Percentiles rank a stretch among this genome's conserved stretches.
phyloP scores from a whole-genome alignment of 2,797 vertebrate species.

The Hapalemur alaotrensis region DNA sequence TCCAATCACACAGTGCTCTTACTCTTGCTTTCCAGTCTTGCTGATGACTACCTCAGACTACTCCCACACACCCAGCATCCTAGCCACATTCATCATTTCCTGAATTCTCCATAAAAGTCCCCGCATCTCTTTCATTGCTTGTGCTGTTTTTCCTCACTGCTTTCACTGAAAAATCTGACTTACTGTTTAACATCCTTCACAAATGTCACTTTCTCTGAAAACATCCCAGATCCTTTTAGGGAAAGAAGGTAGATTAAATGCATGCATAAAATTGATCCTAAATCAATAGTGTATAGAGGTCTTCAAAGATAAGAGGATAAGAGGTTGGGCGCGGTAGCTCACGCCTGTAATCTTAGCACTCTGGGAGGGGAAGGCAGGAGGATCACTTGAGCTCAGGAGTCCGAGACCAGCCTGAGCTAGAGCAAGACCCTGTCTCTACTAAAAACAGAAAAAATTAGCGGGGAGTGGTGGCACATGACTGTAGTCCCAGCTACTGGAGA shows the following conservation, averaged over 20 bases:
- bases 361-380: no score
- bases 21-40: background rate
- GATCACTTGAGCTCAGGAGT: no score
- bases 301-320: no score
- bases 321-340: no score
- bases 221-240: background rate
- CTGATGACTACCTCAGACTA: background rate
- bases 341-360: no score
- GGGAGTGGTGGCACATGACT: no score
- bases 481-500: no score
- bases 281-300: background rate
- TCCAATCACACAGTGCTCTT: background rate
- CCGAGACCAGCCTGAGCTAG: no score
- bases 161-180: background rate
- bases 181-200: background rate
- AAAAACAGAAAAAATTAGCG: no score
- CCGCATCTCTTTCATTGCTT: background rate
- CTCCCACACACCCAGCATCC: background rate
- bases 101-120: background rate
- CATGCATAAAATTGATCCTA: background rate
- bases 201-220: background rate
- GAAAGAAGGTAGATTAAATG: background rate
- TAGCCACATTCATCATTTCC: background rate
- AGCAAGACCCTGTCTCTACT: no score
- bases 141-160: background rate